These are phyloP conservation scores for Myocastor coypus DNA, from an alignment of 2,113 vertebrate species.

Conservation along the genomic window DNA sequence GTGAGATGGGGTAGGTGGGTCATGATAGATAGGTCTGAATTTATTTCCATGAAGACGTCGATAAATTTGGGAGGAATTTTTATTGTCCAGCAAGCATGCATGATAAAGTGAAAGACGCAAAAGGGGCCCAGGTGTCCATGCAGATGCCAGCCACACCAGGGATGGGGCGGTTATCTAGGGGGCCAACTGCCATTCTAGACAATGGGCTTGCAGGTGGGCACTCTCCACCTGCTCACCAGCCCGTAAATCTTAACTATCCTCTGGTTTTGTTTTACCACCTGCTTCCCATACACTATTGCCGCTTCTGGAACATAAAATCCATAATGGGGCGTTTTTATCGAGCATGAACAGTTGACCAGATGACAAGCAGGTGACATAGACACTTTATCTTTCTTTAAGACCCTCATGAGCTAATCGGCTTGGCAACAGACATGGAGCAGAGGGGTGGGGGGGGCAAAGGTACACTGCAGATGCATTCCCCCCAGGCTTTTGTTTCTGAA, in stretches of 20 bases:
- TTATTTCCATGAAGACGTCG: constrained; percentile 11
- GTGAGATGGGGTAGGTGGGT: too few species aligned
- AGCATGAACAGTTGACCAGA: neutral
- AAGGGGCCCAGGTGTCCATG: neutral
- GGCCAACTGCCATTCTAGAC: neutral
- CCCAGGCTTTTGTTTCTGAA: constrained; percentile 28
- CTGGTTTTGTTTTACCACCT: constrained; percentile 20
- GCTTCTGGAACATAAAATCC: neutral
- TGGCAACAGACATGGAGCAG: neutral
- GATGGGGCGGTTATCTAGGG: constrained; percentile 1
- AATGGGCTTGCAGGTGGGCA: neutral
- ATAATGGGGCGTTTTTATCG: neutral
- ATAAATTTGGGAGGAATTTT: neutral
- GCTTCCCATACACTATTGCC: neutral
- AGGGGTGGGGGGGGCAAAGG: neutral
- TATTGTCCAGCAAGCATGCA: neutral
- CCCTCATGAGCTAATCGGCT: neutral
- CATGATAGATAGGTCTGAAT: neutral
- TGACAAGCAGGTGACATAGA: neutral
- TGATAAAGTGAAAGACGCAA: neutral
- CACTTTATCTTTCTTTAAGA: constrained; percentile 3
- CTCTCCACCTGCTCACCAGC: neutral
- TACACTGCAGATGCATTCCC: neutral
- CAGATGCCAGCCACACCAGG: neutral
- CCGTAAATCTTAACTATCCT: neutral